These are phyloP conservation scores for Ciconia maguari DNA, from an alignment of 2,113 vertebrate species.

Conservation along the genomic window DNA sequence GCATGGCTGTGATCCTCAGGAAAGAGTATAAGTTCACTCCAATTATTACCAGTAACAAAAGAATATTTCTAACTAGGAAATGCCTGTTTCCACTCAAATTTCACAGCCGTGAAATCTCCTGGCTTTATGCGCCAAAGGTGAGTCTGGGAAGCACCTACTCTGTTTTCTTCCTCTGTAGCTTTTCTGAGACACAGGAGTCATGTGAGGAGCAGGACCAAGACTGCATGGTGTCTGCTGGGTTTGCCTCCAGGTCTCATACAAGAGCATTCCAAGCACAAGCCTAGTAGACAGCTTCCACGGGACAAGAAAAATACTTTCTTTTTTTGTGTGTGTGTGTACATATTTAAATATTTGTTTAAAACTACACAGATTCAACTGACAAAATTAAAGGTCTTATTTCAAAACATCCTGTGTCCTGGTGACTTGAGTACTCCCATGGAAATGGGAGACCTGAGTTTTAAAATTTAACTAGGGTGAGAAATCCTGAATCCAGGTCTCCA, in stretches of 20 bases:
- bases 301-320: neutral
- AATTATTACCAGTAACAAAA: neutral
- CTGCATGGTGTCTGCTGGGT: neutral
- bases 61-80: neutral
- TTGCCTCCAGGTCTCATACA: neutral
- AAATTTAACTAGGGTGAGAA: neutral
- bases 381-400: neutral
- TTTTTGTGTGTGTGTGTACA: neutral
- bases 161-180: neutral
- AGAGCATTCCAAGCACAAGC: neutral
- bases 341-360: neutral
- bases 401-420: neutral
- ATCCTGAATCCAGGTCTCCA: neutral
- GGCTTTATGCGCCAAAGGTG: neutral
- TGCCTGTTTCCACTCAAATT: neutral
- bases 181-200: neutral
- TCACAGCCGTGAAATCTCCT: neutral
- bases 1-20: neutral
- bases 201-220: neutral
- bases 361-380: neutral
- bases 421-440: neutral
- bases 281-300: neutral
- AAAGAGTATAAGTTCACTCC: neutral
- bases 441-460: neutral
- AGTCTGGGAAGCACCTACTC: neutral